Conservation (phyloP, 2,113 vertebrate genomes). For the Chaetodon auriga region DNA sequence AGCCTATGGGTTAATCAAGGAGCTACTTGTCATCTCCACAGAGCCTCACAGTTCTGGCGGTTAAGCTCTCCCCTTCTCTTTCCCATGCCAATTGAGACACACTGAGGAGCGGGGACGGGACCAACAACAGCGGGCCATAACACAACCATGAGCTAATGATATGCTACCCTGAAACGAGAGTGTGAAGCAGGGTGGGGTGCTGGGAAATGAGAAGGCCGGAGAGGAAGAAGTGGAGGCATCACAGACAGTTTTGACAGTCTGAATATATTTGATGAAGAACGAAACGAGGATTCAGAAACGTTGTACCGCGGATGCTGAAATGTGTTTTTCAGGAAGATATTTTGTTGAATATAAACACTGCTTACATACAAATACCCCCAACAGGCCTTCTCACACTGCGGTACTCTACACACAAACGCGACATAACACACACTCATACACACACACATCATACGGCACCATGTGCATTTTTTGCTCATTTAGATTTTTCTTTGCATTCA, state of each 20-base stretch:
- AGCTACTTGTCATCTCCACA: constrained; percentile 91
- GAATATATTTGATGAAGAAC: constrained; percentile 20
- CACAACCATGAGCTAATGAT: constrained; percentile 91
- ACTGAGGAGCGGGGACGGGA: constrained; percentile 86
- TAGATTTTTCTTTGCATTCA: constrained; percentile 5
- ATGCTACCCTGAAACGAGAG: constrained; percentile 69
- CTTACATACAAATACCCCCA: constrained; percentile 5
- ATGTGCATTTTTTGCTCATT: neutral
- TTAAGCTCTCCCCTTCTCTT: constrained; percentile 84
- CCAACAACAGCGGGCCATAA: constrained; percentile 83
- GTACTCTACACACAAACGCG: neutral
- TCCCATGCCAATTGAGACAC: constrained; percentile 87
- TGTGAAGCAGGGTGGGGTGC: constrained; percentile 1
- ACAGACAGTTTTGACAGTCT: constrained; percentile 35
- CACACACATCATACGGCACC: neutral
- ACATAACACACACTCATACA: constrained; percentile 8
- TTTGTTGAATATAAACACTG: constrained; percentile 37
- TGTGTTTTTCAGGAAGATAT: constrained; percentile 18
- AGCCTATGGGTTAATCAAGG: constrained; percentile 91
- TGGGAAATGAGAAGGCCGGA: constrained; percentile 10
- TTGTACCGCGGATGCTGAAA: constrained; percentile 33
- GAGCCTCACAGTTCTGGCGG: constrained; percentile 88
- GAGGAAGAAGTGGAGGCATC: constrained; percentile 36
- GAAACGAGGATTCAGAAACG: constrained; percentile 50
- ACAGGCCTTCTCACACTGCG: constrained; percentile 9